Evolutionary conservation across 2,113 vertebrate genomes (phyloP).

Genomic region (Danio rerio): DNA sequence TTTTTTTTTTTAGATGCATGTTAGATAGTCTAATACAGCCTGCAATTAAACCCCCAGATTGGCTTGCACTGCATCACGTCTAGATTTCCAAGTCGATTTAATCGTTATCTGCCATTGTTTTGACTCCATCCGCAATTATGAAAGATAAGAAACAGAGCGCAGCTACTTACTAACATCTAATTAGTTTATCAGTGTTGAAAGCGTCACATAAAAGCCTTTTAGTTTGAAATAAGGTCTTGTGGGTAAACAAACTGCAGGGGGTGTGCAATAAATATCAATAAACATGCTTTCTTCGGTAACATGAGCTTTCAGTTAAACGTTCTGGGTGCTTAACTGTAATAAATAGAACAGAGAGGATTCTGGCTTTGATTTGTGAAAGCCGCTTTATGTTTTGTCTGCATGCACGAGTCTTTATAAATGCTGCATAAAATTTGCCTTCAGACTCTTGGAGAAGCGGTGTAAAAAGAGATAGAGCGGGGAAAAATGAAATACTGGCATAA

Average conservation of each 20-base stretch:
- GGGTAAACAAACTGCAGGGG: slow-evolving; percentile 18
- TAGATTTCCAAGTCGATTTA: neutral
- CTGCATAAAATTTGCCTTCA: neutral
- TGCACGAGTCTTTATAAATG: neutral
- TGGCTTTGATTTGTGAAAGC: slow-evolving; percentile 11
- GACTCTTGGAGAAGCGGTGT: slow-evolving; percentile 5
- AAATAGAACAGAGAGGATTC: slow-evolving; percentile 3
- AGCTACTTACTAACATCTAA: neutral
- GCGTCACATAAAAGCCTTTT: neutral
- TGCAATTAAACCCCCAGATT: neutral
- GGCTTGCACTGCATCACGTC: neutral
- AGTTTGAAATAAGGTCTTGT: neutral
- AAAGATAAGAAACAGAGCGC: neutral
- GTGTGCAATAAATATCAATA: slow-evolving; percentile 20
- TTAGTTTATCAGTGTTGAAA: slow-evolving; percentile 12
- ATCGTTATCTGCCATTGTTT: slow-evolving; percentile 10
- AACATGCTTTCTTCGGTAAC: neutral
- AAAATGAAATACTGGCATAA: neutral
- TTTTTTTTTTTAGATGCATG: slow-evolving; percentile 8
- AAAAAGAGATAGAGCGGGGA: neutral
- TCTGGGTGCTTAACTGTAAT: slow-evolving; percentile 15
- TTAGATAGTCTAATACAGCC: slow-evolving; percentile 4
- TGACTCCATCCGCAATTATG: slow-evolving; percentile 4
- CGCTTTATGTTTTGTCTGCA: neutral
- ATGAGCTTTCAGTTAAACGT: slow-evolving; percentile 8